These are phyloP conservation scores for Nannoperca obscura DNA, from an alignment of 2,797 vertebrate genomes.

Conservation along the genomic window DNA sequence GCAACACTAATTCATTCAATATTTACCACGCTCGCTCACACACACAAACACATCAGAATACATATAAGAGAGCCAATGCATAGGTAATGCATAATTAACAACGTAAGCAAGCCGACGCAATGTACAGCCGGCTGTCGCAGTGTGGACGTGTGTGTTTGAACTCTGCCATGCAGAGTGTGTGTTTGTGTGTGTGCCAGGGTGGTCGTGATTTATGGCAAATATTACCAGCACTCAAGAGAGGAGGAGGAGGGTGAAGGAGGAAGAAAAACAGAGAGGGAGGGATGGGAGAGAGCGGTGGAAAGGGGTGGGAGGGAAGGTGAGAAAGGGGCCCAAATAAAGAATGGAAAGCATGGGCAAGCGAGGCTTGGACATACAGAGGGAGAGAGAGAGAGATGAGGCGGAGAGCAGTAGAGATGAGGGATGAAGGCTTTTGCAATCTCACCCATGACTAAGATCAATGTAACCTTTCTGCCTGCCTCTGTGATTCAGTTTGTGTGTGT, in stretches of 20 bases:
- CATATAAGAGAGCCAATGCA: constrained; percentile 14
- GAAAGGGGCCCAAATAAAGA: constrained; percentile 12
- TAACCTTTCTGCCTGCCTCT: constrained; percentile 61
- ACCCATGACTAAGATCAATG: constrained; percentile 77
- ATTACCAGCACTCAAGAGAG: constrained; percentile 61
- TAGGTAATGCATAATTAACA: constrained; percentile 43
- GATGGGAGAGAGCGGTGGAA: constrained; percentile 1
- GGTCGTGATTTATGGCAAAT: constrained; percentile 75
- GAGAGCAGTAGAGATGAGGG: constrained; percentile 61
- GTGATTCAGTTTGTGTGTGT: constrained; percentile 51
- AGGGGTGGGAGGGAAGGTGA: constrained; percentile 1
- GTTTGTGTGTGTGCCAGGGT: constrained; percentile 18
- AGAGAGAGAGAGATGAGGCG: constrained; percentile 6
- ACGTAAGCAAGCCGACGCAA: constrained; percentile 17
- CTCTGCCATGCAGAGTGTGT: constrained; percentile 3
- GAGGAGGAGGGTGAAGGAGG: constrained; percentile 35
- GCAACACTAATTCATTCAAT: constrained; percentile 33
- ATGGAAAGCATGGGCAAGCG: neutral
- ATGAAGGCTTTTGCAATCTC: constrained; percentile 74
- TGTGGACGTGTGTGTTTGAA: constrained; percentile 4
- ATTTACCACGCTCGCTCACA: constrained; percentile 6
- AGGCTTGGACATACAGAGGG: constrained; percentile 9
- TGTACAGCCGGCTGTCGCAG: constrained; percentile 30
- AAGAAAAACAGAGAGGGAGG: constrained; percentile 25
- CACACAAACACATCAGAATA: constrained; percentile 14